Conservation (phyloP, 2,888 invertebrate genomes). For the Mesodorylaimus sp. region DNA sequence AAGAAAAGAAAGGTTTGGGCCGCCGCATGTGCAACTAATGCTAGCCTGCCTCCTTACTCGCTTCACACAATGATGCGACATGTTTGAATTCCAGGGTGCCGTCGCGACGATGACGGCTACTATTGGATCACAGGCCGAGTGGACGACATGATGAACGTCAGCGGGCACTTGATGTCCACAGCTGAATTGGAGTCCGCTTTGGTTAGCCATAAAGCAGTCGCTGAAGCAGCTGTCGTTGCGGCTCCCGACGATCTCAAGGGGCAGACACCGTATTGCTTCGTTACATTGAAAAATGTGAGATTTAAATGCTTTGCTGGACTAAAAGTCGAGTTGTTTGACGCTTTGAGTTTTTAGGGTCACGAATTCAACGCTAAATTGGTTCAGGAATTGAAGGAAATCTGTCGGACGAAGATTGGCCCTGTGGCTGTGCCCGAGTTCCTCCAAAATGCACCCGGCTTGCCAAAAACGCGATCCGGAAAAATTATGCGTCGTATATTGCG, state of each 20-base stretch:
- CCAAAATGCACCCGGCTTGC: constrained; percentile 70
- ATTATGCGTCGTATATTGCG: constrained; percentile 87
- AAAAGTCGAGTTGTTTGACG: neutral
- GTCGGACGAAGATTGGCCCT: constrained; percentile 73
- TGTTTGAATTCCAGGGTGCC: no score
- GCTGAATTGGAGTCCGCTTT: constrained; percentile 53
- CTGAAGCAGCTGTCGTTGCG: constrained; percentile 90
- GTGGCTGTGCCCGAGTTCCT: constrained; percentile 87
- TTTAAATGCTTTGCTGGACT: no score
- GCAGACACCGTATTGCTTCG: constrained; percentile 87
- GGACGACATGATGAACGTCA: constrained; percentile 96
- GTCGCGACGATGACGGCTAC: constrained; percentile 76
- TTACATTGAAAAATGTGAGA: constrained; percentile 59
- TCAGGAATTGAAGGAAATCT: neutral
- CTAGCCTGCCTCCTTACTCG: no score
- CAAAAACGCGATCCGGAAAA: constrained; percentile 86
- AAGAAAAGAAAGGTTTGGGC: no score
- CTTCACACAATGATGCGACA: no score
- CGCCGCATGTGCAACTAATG: no score
- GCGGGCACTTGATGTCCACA: constrained; percentile 90
- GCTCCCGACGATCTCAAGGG: constrained; percentile 86
- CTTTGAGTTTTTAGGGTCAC: neutral
- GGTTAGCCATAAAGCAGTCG: constrained; percentile 42
- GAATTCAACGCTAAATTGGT: neutral
- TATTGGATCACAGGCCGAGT: constrained; percentile 83